These are phyloP conservation scores for Lycocerus yunnanus DNA, from an alignment of 2,888 invertebrate genomes.

Conservation along the genomic window DNA sequence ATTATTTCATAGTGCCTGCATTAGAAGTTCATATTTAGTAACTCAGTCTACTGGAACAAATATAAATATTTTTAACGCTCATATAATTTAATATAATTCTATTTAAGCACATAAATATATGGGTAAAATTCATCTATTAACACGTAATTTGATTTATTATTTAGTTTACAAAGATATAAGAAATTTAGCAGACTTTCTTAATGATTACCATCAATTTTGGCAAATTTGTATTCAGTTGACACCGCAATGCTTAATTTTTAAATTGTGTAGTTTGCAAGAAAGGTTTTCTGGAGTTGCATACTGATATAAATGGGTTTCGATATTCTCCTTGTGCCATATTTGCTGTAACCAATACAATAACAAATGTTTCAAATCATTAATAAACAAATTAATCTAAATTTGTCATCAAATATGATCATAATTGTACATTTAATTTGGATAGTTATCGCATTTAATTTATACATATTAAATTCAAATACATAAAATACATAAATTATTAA, in stretches of 20 bases:
- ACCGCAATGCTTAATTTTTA: not conserved
- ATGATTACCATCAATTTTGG: not conserved
- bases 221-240: not conserved
- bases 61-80: no score
- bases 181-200: not conserved
- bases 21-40: no score
- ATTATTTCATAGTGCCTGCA: no score
- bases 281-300: not conserved
- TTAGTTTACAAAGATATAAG: not conserved
- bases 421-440: no score
- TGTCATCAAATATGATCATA: not conserved
- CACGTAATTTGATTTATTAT: no score
- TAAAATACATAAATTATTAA: no score
- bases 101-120: no score
- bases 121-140: no score
- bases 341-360: not conserved
- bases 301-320: not conserved
- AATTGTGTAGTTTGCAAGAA: not conserved
- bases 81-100: no score
- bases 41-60: no score
- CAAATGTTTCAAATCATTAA: not conserved
- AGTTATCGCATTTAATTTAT: no score
- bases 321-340: not conserved
- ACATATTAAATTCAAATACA: no score
- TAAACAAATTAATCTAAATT: not conserved